Evolutionary conservation across 2,113 vertebrate species (phyloP).

Genomic region (Cynoglossus semilaevis): DNA sequence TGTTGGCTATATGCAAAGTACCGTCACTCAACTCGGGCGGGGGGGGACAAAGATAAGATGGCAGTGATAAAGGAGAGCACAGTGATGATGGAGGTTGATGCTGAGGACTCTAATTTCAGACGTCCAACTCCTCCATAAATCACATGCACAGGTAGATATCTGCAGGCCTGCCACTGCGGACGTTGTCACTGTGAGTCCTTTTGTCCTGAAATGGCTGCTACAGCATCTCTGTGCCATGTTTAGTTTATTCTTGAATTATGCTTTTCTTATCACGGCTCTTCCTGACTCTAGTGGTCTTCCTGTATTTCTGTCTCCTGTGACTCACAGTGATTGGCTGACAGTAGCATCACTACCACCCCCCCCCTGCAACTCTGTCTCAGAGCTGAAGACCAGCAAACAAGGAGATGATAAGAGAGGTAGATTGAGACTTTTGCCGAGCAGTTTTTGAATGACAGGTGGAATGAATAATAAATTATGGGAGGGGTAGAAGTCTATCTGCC

Average conservation of each 20-base stretch:
- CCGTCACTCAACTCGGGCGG: conserved; percentile 12
- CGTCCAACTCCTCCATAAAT: conserved; percentile 35
- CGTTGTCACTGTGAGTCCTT: neutral
- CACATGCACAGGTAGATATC: conserved; percentile 17
- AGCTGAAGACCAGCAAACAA: conserved; percentile 27
- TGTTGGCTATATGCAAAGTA: conserved; percentile 65
- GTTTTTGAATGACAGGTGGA: conserved; percentile 13
- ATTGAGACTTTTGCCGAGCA: conserved; percentile 54
- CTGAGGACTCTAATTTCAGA: conserved; percentile 21
- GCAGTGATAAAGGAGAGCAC: conserved; percentile 24
- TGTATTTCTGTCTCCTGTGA: conserved; percentile 33
- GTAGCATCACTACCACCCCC: conserved; percentile 27
- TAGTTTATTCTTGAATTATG: neutral
- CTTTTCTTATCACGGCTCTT: conserved; percentile 12
- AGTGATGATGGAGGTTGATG: conserved; percentile 29
- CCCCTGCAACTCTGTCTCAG: neutral
- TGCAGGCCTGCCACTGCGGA: neutral
- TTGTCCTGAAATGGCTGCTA: neutral
- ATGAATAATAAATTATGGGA: conserved; percentile 6
- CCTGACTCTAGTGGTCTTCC: neutral
- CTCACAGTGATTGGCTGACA: conserved; percentile 42
- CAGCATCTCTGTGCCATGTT: neutral
- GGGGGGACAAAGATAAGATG: conserved; percentile 38
- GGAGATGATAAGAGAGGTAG: conserved; percentile 16
- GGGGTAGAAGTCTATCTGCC: neutral